Percentiles rank a stretch among this genome's conserved stretches.
Evolutionary conservation across 2,888 invertebrate species (phyloP).

Genomic region (Argynnis bischoffii): DNA sequence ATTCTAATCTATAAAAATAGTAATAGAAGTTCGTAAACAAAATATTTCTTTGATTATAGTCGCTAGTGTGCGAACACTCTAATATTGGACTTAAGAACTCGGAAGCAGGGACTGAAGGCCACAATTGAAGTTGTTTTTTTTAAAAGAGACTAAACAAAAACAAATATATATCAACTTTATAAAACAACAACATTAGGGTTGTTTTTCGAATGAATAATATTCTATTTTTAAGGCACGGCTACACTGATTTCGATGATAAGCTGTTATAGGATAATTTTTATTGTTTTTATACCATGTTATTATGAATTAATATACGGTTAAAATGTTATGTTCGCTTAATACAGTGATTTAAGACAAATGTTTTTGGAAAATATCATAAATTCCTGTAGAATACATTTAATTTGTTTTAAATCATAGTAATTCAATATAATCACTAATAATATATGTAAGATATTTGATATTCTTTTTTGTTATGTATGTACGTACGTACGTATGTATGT

Average conservation of each 20-base stretch:
- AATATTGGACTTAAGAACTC: slow-evolving; percentile 37
- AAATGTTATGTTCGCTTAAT: slow-evolving; percentile 5
- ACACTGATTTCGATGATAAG: slow-evolving; percentile 9
- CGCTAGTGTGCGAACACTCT: slow-evolving; percentile 16
- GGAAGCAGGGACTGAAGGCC: slow-evolving; percentile 38
- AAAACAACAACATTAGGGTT: not conserved
- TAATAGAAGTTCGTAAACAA: not conserved
- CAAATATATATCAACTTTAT: slow-evolving; percentile 25
- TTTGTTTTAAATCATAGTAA: too few relatives aligned
- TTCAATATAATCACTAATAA: too few relatives aligned
- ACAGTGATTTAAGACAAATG: not conserved
- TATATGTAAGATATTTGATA: too few relatives aligned
- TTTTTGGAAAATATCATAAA: too few relatives aligned
- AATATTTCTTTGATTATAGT: not conserved
- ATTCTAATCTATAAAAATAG: not conserved
- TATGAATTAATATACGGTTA: not conserved
- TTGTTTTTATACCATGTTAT: not conserved
- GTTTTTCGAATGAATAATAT: not conserved
- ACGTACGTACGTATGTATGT: too few relatives aligned
- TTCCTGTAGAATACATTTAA: too few relatives aligned
- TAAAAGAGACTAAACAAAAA: slow-evolving; percentile 13
- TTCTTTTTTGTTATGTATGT: too few relatives aligned
- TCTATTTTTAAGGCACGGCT: slow-evolving; percentile 1
- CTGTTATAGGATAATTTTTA: not conserved
- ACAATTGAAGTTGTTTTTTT: slow-evolving; percentile 14